Percentiles rank a stretch among this genome's conserved stretches.
Conservation (phyloP, 2,113 vertebrate genomes). For the Daphoenositta chrysoptera region DNA sequence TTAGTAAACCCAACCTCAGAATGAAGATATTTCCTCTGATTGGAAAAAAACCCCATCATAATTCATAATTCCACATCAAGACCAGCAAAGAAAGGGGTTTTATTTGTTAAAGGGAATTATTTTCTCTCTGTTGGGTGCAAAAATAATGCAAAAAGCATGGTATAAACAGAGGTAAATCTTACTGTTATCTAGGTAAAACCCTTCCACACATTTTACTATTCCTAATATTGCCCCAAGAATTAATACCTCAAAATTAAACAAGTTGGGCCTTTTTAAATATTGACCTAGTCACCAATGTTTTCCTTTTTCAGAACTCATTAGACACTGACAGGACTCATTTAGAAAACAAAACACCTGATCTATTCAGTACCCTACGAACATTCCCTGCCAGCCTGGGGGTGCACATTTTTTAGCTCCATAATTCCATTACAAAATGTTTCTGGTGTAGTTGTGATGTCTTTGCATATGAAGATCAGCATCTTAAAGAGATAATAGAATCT, state of each 20-base stretch:
- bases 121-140: neutral
- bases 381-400: neutral
- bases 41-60: neutral
- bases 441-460: neutral
- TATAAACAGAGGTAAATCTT: neutral
- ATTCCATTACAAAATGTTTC: neutral
- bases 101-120: neutral
- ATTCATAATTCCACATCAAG: neutral
- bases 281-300: neutral
- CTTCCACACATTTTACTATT: neutral
- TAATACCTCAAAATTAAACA: neutral
- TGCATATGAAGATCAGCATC: neutral
- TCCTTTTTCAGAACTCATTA: neutral
- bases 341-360: neutral
- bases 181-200: neutral
- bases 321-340: neutral
- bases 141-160: neutral
- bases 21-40: neutral
- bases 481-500: neutral
- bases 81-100: fast-evolving
- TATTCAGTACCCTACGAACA: neutral
- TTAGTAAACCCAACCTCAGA: neutral
- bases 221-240: neutral
- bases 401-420: neutral
- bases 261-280: neutral